These are phyloP conservation scores for Ooceraea biroi DNA, from an alignment of 1,140 invertebrate genomes.

Conservation along the genomic window DNA sequence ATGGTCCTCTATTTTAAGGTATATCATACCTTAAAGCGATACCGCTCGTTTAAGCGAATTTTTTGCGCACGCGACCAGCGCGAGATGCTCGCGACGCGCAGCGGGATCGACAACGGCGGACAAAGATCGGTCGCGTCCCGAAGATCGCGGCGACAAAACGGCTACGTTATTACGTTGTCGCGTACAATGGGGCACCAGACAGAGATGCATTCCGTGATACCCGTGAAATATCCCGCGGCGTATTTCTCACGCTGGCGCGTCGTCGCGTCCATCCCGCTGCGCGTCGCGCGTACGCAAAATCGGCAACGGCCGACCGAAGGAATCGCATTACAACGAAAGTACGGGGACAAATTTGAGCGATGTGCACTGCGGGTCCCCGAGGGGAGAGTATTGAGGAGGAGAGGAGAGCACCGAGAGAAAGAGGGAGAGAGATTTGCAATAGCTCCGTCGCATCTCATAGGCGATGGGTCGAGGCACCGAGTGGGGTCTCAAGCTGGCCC, in stretches of 20 bases:
- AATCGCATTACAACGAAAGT: slow-evolving; percentile 53
- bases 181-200: not conserved
- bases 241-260: slow-evolving; percentile 48
- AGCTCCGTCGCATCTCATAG: slow-evolving; percentile 84
- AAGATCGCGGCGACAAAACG: not conserved
- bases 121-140: not conserved
- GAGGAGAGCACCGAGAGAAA: slow-evolving; percentile 70
- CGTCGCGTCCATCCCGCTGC: not conserved
- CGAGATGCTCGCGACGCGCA: no score
- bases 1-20: no score
- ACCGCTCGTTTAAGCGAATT: no score
- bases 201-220: not conserved
- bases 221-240: not conserved
- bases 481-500: slow-evolving; percentile 80
- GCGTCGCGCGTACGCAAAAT: not conserved
- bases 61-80: no score
- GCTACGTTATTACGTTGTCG: not conserved
- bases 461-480: slow-evolving; percentile 83
- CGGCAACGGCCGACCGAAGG: slow-evolving; percentile 20
- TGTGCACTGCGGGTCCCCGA: not conserved
- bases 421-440: slow-evolving; percentile 83
- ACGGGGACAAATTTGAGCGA: slow-evolving; percentile 51
- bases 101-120: not conserved
- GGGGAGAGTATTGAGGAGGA: slow-evolving; percentile 53
- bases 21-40: no score